Percentiles rank a stretch among this genome's conserved stretches.
These are phyloP conservation scores for Hemiprocne comata DNA, from an alignment of 2,113 vertebrate genomes.

Conservation along the genomic window DNA sequence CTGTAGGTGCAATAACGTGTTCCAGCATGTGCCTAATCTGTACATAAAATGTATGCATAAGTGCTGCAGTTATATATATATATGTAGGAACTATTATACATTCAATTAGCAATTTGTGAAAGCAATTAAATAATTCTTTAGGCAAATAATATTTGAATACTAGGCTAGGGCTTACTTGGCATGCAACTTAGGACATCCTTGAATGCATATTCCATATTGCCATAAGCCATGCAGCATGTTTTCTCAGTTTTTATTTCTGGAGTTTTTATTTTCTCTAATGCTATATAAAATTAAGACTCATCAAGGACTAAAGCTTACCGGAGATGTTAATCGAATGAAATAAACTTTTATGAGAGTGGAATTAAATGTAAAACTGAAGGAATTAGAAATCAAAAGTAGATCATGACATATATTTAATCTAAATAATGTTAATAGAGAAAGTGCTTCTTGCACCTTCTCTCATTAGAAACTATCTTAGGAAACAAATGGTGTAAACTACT, in stretches of 20 bases:
- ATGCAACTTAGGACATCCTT: neutral
- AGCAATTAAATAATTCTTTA: neutral
- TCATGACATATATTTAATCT: conserved; percentile 28
- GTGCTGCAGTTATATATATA: neutral
- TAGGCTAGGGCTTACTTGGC: neutral
- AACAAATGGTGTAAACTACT: conserved; percentile 46
- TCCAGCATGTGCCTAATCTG: fast-evolving
- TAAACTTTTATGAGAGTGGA: neutral
- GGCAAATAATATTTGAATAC: neutral
- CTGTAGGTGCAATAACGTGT: neutral
- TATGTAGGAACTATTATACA: neutral
- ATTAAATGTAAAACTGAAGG: neutral
- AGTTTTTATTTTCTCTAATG: neutral
- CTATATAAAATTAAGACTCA: neutral
- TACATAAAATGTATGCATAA: neutral
- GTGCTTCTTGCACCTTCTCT: conserved; percentile 24
- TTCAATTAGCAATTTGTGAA: neutral
- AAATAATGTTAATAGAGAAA: conserved; percentile 4
- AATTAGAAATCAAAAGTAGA: conserved; percentile 33
- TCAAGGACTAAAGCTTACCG: neutral
- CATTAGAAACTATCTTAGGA: conserved; percentile 46
- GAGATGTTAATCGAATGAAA: neutral
- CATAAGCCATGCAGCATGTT: neutral
- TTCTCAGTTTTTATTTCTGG: neutral
- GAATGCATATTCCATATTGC: neutral